Evolutionary conservation across 2,113 vertebrate genomes (phyloP).

Genomic region (Sardina pilchardus): DNA sequence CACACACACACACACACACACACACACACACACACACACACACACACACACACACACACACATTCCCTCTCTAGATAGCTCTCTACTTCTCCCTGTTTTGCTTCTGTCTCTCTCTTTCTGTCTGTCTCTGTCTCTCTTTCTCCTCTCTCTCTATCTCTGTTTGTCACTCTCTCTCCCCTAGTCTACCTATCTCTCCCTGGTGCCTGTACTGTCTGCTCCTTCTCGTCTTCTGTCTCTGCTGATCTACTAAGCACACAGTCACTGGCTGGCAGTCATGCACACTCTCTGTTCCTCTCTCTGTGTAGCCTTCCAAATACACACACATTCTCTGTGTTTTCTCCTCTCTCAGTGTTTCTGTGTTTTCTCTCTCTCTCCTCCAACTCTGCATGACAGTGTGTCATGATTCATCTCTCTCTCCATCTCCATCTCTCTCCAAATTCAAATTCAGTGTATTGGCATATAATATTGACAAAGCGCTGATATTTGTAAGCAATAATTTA

Average conservation of each 20-base stretch:
- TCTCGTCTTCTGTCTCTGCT: neutral
- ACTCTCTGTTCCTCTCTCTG: neutral
- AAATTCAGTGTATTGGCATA: too few species aligned
- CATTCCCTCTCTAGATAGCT: neutral
- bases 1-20: conserved; percentile 27
- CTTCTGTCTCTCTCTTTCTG: neutral
- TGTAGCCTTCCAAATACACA: neutral
- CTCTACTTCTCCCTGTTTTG: neutral
- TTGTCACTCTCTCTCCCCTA: neutral
- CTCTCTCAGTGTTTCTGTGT: neutral
- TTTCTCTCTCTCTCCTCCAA: neutral
- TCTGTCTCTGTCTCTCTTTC: neutral
- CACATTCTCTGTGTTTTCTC: neutral
- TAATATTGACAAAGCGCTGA: too few species aligned
- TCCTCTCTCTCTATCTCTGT: neutral
- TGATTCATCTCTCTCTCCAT: neutral
- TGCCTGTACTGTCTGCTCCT: neutral
- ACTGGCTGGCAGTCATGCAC: neutral
- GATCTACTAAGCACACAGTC: neutral
- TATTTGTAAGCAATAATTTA: too few species aligned
- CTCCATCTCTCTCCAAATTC: neutral
- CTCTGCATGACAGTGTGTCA: neutral
- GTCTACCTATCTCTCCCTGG: neutral
- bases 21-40: conserved; percentile 26
- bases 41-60: conserved; percentile 8